Evolutionary conservation across 2,888 invertebrate genomes (phyloP), one percentile per base, ranked within the genome.

Genomic region (Amphipyra tragopoginis): DNA sequence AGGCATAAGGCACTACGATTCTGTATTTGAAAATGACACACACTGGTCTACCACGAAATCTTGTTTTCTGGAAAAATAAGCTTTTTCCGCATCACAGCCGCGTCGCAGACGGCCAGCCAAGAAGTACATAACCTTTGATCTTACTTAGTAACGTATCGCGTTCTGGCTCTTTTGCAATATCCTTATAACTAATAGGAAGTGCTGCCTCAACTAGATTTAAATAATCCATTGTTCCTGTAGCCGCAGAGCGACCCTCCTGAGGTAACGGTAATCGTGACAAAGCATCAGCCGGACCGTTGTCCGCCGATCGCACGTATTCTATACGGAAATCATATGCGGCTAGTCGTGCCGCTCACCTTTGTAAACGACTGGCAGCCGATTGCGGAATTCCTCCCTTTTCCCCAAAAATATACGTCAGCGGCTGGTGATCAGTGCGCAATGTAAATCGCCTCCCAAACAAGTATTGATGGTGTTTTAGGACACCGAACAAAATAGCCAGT

Each of bases 1-100:
- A 10, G 2, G 0, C n/a, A 2, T 21, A 0, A 5, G 62, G 56
- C 0, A 51, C 5, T 9, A 62, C 51, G 5, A 62, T 38, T 10
- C 51, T 49, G 29, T 62, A 50, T 39, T 50, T 50, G 13, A 45
- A 62, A 5, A 62, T 26, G 0, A 62, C 0, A 14, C 51, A 62
- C 0, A 44, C 3, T 40, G 39, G 7, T 55, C 50, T 0, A 51
- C 34, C n/a, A 14, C 0, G 0, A 63, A 48, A 38, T 36, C 29
- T 0, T 52, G 10, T 36, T 57, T 50, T 0, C 49, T 5, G 2
- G 9, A 14, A 33, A 53, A 48, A 44, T 29, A 53, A 2, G 15
- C 9, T n/a, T 39, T 42, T 33, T 60, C 50, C 0, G 10, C 9
- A 7, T 63, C 53, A 4, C 54, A 45, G n/a, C 13, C 49, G n/a